A percentile compares a stretch with the other conserved stretches of the same genome.
These are phyloP conservation scores for Timandra comae DNA, from an alignment of 2,888 invertebrate species.

Conservation along the genomic window DNA sequence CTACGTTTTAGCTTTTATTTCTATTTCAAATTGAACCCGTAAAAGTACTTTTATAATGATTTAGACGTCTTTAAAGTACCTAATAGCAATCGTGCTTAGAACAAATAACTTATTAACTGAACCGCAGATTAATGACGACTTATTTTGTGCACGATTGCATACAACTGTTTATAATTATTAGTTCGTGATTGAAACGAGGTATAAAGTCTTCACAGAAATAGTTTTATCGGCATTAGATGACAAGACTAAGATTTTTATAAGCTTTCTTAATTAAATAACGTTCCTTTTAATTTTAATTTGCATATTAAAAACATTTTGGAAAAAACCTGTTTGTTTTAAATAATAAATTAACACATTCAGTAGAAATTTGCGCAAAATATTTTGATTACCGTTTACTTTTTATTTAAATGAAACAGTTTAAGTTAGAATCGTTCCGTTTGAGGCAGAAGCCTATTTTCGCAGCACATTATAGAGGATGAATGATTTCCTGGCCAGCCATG, in stretches of 20 bases:
- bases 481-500: conserved; percentile 72
- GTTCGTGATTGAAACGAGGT: conserved; percentile 15
- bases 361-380: conserved; percentile 37
- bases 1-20: too few relatives aligned
- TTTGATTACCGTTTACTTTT: conserved; percentile 53
- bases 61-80: conserved; percentile 4
- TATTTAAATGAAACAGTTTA: conserved; percentile 36
- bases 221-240: too few relatives aligned
- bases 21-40: too few relatives aligned
- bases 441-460: conserved; percentile 73
- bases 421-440: conserved; percentile 47
- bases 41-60: too few relatives aligned
- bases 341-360: conserved; percentile 12
- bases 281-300: too few relatives aligned
- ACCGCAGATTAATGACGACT: conserved; percentile 16
- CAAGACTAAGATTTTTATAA: too few relatives aligned
- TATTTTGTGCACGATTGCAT: conserved; percentile 11
- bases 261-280: too few relatives aligned
- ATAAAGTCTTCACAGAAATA: too few relatives aligned
- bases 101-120: conserved; percentile 44
- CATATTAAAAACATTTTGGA: too few relatives aligned
- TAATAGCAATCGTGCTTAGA: conserved; percentile 45
- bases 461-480: conserved; percentile 74
- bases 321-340: too few relatives aligned
- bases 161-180: conserved; percentile 2